phyloP scores from a whole-genome alignment of 2,888 invertebrate species.

The Hoplodrina ambigua region DNA sequence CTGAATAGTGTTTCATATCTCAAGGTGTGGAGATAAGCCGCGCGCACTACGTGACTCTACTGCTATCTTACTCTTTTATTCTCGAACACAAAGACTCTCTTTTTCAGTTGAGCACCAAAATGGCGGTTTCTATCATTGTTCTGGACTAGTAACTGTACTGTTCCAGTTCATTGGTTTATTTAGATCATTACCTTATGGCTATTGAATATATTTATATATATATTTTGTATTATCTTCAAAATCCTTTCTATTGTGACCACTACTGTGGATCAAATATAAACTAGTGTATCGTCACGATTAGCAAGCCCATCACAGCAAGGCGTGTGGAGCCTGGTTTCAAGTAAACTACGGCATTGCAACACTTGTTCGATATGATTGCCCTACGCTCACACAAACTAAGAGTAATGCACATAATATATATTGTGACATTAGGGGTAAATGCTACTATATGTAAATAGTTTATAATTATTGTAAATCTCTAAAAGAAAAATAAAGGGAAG shows the following conservation, averaged over 20 bases:
- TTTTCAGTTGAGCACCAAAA: conserved; percentile 1
- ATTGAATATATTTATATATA: too few species aligned
- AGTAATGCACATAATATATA: too few species aligned
- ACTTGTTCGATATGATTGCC: too few species aligned
- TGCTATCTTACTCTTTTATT: background rate
- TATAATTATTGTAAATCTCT: too few species aligned
- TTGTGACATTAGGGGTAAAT: too few species aligned
- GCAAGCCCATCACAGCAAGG: too few species aligned
- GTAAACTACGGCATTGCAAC: too few species aligned
- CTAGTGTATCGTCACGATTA: too few species aligned
- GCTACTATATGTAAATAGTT: too few species aligned
- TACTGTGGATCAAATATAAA: background rate
- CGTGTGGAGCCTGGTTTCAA: too few species aligned
- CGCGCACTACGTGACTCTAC: conserved; percentile 18
- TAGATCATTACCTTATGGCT: conserved; percentile 1
- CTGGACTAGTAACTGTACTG: background rate
- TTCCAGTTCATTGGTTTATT: background rate
- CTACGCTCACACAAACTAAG: too few species aligned
- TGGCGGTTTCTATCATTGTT: background rate
- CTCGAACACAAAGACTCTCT: conserved; percentile 11
- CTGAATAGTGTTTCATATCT: conserved; percentile 17
- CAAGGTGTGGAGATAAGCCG: conserved; percentile 1
- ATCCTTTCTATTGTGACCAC: background rate
- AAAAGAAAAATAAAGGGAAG: too few species aligned
- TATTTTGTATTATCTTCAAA: background rate